phyloP scores from a whole-genome alignment of 2,797 vertebrate species.

The Pseudochromis fuscus region DNA sequence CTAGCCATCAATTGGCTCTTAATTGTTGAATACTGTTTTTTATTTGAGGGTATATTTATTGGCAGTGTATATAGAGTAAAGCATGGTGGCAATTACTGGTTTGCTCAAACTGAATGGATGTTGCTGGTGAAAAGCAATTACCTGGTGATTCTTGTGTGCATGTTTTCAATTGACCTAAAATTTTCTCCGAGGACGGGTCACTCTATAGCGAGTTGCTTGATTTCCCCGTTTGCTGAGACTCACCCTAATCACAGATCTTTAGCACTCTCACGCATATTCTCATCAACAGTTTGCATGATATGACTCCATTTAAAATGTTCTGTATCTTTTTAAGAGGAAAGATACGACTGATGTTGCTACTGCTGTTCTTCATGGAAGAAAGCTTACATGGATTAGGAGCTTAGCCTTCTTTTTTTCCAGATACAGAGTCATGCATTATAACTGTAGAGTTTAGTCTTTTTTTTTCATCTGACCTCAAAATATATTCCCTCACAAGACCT shows the following conservation, averaged over 20 bases:
- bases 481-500: neutral
- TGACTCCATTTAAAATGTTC: constrained; percentile 10
- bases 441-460: constrained; percentile 10
- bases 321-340: constrained; percentile 8
- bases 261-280: constrained; percentile 27
- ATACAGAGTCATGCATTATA: constrained; percentile 29
- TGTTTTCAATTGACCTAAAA: no score
- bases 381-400: constrained; percentile 38
- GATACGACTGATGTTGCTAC: constrained; percentile 12
- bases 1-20: no score
- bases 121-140: constrained; percentile 12
- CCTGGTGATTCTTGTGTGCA: neutral
- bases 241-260: constrained; percentile 22
- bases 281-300: constrained; percentile 24
- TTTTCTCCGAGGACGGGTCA: no score
- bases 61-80: no score
- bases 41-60: no score
- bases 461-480: constrained; percentile 18
- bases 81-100: no score
- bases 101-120: constrained; percentile 1
- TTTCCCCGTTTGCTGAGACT: constrained; percentile 15
- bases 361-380: constrained; percentile 36
- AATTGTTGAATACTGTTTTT: no score
- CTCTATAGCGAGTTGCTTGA: no score
- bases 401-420: constrained; percentile 26